Conservation (phyloP, 2,888 invertebrate species). For the Trachelus stipa region DNA sequence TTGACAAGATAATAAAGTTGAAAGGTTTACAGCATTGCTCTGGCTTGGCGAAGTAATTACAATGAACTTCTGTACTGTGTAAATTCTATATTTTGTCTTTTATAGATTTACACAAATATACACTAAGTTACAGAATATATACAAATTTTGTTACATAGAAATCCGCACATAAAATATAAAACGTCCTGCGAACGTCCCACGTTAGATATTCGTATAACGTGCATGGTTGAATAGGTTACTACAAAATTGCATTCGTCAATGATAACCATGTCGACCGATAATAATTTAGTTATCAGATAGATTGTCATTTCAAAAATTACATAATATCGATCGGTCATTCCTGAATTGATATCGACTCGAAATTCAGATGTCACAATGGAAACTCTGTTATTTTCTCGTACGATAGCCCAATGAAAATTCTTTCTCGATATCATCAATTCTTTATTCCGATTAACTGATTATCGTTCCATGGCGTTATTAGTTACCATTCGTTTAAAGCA, state of each 20-base stretch:
- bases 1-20: slow-evolving; percentile 40
- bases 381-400: background rate
- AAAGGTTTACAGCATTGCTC: slow-evolving; percentile 28
- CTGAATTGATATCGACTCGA: background rate
- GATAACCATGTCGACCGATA: background rate
- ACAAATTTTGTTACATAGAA: background rate
- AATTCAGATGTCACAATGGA: background rate
- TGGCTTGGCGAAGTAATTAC: background rate
- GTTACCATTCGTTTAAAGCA: background rate
- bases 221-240: background rate
- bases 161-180: background rate
- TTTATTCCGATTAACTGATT: background rate
- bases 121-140: background rate
- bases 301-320: background rate
- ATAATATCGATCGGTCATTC: background rate
- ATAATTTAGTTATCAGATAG: background rate
- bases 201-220: background rate
- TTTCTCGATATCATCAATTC: background rate
- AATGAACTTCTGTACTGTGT: background rate
- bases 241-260: background rate
- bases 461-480: background rate
- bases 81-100: background rate
- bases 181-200: background rate
- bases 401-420: background rate
- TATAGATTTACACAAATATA: background rate